A percentile compares a stretch with the other conserved stretches of the same genome.
Evolutionary conservation across 2,113 vertebrate species (phyloP).

Genomic region (Martes martes): DNA sequence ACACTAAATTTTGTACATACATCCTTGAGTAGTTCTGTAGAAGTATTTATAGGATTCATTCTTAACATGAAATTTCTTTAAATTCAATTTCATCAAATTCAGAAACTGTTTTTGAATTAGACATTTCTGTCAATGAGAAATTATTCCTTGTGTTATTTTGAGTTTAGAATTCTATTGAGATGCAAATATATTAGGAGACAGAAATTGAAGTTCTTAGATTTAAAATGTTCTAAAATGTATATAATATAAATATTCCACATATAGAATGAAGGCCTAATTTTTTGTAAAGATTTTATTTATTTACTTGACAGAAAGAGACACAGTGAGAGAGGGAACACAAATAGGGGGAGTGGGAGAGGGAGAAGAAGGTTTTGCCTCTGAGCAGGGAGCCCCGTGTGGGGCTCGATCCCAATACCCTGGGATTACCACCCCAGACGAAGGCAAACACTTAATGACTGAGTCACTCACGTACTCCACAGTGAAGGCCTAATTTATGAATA

Average conservation of each 20-base stretch:
- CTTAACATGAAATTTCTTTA: background rate
- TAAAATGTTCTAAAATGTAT: background rate
- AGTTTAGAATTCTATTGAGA: background rate
- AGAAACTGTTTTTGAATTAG: background rate
- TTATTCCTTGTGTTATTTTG: background rate
- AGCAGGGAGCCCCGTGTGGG: too few species aligned
- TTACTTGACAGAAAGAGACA: too few species aligned
- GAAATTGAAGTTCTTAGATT: background rate
- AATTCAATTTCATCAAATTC: background rate
- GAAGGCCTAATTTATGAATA: background rate
- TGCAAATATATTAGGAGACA: background rate
- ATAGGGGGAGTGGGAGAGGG: too few species aligned
- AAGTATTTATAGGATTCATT: background rate
- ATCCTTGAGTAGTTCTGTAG: background rate
- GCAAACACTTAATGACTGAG: too few species aligned
- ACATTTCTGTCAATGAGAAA: background rate
- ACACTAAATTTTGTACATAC: background rate
- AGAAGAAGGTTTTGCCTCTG: too few species aligned
- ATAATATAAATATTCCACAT: background rate
- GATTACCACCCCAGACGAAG: too few species aligned
- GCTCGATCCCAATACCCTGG: too few species aligned
- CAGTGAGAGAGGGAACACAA: too few species aligned
- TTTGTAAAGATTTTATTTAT: too few species aligned
- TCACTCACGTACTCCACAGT: background rate
- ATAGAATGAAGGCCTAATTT: background rate